phyloP scores from a whole-genome alignment of 2,888 invertebrate species.

The Tenodera sinensis region DNA sequence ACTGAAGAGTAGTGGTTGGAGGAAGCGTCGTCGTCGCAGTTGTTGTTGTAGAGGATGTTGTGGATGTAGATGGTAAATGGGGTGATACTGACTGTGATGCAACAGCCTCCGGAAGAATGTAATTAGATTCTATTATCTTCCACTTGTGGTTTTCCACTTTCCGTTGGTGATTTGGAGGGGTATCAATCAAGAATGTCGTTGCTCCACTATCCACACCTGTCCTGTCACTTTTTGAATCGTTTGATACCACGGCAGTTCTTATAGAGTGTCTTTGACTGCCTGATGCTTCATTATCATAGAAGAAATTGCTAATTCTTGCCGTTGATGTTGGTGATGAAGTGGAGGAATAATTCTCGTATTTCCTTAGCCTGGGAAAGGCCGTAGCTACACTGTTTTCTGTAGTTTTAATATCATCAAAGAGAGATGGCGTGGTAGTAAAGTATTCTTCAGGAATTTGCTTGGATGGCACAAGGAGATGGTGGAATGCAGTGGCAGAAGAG shows the following conservation, averaged over 20 bases:
- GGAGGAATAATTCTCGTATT: neutral
- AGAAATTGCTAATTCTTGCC: slow-evolving; percentile 6
- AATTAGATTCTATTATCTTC: slow-evolving; percentile 26
- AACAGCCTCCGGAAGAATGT: slow-evolving; percentile 21
- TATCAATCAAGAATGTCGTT: neutral
- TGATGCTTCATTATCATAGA: slow-evolving; percentile 51
- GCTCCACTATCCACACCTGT: neutral
- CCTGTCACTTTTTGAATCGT: neutral
- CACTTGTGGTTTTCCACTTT: slow-evolving; percentile 13
- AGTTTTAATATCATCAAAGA: slow-evolving; percentile 22
- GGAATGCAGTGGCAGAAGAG: neutral
- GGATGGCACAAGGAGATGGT: slow-evolving; percentile 51
- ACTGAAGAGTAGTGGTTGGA: slow-evolving; percentile 36
- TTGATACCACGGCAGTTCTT: slow-evolving; percentile 12
- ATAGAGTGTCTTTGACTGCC: slow-evolving; percentile 48
- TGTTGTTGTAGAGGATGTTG: neutral
- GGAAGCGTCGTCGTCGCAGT: slow-evolving; percentile 10
- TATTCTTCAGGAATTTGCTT: slow-evolving; percentile 77
- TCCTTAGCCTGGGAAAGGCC: neutral
- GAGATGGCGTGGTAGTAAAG: slow-evolving; percentile 57
- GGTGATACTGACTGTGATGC: neutral
- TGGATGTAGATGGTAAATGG: neutral
- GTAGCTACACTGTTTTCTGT: slow-evolving; percentile 15
- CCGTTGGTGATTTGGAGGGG: neutral
- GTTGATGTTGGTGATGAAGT: neutral